phyloP scores from a whole-genome alignment of 2,797 vertebrate genomes.

The Centropyge bicolor region DNA sequence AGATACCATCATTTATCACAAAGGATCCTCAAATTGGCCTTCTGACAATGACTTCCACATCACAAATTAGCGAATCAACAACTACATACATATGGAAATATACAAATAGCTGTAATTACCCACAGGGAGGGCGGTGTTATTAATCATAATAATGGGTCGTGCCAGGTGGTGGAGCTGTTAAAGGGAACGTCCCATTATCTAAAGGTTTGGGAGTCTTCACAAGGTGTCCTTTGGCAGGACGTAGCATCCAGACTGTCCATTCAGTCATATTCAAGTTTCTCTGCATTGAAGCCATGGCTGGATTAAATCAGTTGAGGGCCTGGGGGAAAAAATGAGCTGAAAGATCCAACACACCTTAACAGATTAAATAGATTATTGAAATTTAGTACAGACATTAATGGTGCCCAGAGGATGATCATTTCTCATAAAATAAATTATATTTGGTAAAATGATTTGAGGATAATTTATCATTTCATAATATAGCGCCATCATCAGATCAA shows the following conservation, averaged over 20 bases:
- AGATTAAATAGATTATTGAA: too few relatives aligned
- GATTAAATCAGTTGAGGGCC: not conserved
- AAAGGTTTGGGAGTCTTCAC: constrained; percentile 28
- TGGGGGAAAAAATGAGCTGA: not conserved
- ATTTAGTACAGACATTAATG: too few relatives aligned
- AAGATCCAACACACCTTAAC: too few relatives aligned
- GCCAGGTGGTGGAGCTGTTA: constrained; percentile 44
- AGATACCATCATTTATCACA: constrained; percentile 65
- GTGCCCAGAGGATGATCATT: too few relatives aligned
- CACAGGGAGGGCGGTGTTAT: constrained; percentile 35
- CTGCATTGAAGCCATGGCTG: not conserved
- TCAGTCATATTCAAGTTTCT: constrained; percentile 7
- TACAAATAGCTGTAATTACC: constrained; percentile 72
- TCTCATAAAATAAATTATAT: too few relatives aligned
- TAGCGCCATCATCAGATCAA: too few relatives aligned
- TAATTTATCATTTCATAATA: too few relatives aligned
- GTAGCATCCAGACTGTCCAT: not conserved
- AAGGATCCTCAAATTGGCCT: constrained; percentile 58
- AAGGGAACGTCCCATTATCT: constrained; percentile 40
- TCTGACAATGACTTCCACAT: constrained; percentile 64
- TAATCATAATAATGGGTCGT: constrained; percentile 58
- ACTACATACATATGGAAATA: constrained; percentile 64
- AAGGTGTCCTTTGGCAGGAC: constrained; percentile 38
- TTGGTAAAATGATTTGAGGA: too few relatives aligned
- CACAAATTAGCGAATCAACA: constrained; percentile 67